These are phyloP conservation scores for Listronotus bonariensis DNA, from an alignment of 1,140 invertebrate species.

Conservation along the genomic window DNA sequence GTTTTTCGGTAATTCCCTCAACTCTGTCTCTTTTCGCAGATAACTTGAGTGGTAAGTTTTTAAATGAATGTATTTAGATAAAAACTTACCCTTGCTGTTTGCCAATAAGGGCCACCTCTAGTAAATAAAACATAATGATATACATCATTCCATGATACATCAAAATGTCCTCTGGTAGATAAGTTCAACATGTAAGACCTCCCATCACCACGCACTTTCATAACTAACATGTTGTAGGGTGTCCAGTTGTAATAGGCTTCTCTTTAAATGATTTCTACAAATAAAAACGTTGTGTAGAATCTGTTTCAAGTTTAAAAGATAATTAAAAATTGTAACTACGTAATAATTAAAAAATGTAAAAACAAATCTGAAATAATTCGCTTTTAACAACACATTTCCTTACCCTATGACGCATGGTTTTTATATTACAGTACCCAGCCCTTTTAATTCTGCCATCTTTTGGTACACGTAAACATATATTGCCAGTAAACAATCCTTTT, in stretches of 20 bases:
- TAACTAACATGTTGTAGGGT: constrained; percentile 79
- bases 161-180: constrained; percentile 69
- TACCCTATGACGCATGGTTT: constrained; percentile 67
- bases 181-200: constrained; percentile 83
- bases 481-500: constrained; percentile 77
- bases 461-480: constrained; percentile 63
- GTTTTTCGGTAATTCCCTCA: too few relatives aligned
- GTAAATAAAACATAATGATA: constrained; percentile 85
- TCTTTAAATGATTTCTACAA: constrained; percentile 82
- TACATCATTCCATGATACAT: constrained; percentile 83
- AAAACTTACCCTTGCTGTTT: constrained; percentile 73
- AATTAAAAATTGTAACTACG: too few relatives aligned
- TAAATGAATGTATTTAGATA: too few relatives aligned
- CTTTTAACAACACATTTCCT: constrained; percentile 23
- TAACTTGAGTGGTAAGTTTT: too few relatives aligned
- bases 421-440: constrained; percentile 80
- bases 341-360: too few relatives aligned
- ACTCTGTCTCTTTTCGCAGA: too few relatives aligned
- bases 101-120: constrained; percentile 96
- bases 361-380: too few relatives aligned
- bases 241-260: constrained; percentile 72
- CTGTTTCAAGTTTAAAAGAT: neutral
- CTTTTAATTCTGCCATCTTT: constrained; percentile 77
- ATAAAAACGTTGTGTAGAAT: neutral
- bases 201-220: constrained; percentile 90